These are phyloP conservation scores for Apeltes quadracus DNA, from an alignment of 2,113 vertebrate species.

Conservation along the genomic window DNA sequence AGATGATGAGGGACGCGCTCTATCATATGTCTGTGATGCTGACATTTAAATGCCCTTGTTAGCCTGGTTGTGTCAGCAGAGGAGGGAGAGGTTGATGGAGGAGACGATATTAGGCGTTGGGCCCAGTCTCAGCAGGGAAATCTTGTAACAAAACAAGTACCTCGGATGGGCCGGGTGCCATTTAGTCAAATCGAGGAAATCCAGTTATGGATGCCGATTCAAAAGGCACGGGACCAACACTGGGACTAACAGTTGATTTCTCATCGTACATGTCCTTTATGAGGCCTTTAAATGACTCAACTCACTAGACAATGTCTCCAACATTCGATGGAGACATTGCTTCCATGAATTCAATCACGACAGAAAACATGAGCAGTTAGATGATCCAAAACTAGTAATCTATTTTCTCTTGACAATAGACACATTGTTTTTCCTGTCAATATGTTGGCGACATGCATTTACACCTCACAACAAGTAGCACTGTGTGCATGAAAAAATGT, in stretches of 20 bases:
- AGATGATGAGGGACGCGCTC: neutral
- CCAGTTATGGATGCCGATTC: constrained; percentile 1
- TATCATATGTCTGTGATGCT: constrained; percentile 30
- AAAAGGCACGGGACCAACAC: neutral
- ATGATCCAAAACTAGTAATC: neutral
- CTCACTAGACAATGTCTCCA: too few relatives aligned
- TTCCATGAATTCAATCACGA: neutral
- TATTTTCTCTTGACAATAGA: neutral
- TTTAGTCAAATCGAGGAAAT: constrained; percentile 11
- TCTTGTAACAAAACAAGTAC: constrained; percentile 35
- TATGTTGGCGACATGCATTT: neutral
- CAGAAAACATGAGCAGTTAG: neutral
- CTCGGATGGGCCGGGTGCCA: constrained; percentile 14
- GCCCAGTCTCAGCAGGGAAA: constrained; percentile 33
- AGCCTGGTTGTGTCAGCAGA: constrained; percentile 36
- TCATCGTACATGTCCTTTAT: too few relatives aligned
- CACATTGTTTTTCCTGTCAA: neutral
- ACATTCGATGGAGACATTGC: neutral
- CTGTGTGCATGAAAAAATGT: neutral
- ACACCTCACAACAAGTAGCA: neutral
- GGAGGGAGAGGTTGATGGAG: constrained; percentile 25
- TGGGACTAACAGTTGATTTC: neutral
- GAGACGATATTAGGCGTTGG: constrained; percentile 22
- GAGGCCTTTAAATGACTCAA: too few relatives aligned
- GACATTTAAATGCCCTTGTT: constrained; percentile 61